A percentile compares a stretch with the other conserved stretches of the same genome.
These are phyloP conservation scores for Dicyrtomina minuta DNA, from an alignment of 2,888 invertebrate genomes.

Conservation along the genomic window DNA sequence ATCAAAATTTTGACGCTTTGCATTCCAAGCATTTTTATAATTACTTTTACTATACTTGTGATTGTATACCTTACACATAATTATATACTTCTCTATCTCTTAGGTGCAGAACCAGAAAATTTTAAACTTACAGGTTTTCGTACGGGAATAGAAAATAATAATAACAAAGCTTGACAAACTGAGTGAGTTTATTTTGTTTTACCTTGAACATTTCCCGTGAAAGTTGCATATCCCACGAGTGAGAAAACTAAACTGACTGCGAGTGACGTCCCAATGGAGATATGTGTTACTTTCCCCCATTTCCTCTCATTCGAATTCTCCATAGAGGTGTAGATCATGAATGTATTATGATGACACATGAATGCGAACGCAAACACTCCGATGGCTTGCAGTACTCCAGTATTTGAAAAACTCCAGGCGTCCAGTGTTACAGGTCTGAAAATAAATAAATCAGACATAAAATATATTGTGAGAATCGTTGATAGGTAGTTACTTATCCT, in stretches of 20 bases:
- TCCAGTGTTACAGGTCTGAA: constrained; percentile 66
- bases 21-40: no score
- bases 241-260: constrained; percentile 72
- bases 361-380: constrained; percentile 88
- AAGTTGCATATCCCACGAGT: constrained; percentile 76
- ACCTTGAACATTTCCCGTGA: constrained; percentile 77
- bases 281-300: constrained; percentile 80
- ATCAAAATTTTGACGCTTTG: no score
- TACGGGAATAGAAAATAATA: no score
- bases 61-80: no score
- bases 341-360: constrained; percentile 81
- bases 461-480: neutral
- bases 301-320: constrained; percentile 71
- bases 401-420: constrained; percentile 72
- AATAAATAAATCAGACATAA: constrained; percentile 39
- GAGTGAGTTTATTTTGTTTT: no score
- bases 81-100: no score
- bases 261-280: constrained; percentile 73
- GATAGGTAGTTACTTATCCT: neutral
- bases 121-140: no score
- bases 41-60: no score
- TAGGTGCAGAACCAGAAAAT: no score
- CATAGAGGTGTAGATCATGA: constrained; percentile 78
- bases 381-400: constrained; percentile 73
- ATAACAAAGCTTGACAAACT: no score